phyloP scores from a whole-genome alignment of 2,888 invertebrate genomes.

The Cylloceria caligata region DNA sequence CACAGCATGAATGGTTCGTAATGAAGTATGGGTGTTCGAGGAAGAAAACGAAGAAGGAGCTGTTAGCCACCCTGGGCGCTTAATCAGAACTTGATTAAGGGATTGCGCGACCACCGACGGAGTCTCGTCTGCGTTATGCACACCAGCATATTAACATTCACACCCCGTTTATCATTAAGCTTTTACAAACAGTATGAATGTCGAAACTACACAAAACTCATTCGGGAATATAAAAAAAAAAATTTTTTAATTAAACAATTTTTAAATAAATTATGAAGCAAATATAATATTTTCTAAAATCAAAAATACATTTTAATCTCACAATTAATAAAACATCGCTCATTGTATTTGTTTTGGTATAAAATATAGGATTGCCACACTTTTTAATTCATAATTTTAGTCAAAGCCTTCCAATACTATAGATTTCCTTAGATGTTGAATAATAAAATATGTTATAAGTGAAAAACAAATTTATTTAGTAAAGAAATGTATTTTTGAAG shows the following conservation, averaged over 20 bases:
- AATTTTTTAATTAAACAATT: background rate
- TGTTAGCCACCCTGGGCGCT: background rate
- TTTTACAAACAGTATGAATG: background rate
- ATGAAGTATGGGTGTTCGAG: constrained; percentile 16
- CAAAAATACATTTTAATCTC: no score
- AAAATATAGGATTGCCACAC: background rate
- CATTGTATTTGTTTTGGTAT: background rate
- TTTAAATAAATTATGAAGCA: no score
- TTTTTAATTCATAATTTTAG: background rate
- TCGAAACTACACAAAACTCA: background rate
- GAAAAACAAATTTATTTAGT: no score
- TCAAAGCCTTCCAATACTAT: background rate
- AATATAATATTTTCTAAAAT: no score
- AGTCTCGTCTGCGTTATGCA: background rate
- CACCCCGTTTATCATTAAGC: background rate
- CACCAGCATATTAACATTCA: background rate
- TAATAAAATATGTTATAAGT: no score
- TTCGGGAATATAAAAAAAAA: background rate
- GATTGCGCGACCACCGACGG: constrained; percentile 8
- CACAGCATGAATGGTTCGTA: background rate
- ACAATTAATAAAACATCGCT: background rate
- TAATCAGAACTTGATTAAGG: constrained; percentile 41
- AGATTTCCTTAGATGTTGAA: background rate
- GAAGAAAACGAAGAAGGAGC: constrained; percentile 1
- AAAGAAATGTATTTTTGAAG: no score